Percentiles rank a stretch among this genome's conserved stretches.
Conservation (phyloP, 1,140 invertebrate genomes). For the Camponotus vicinus region DNA sequence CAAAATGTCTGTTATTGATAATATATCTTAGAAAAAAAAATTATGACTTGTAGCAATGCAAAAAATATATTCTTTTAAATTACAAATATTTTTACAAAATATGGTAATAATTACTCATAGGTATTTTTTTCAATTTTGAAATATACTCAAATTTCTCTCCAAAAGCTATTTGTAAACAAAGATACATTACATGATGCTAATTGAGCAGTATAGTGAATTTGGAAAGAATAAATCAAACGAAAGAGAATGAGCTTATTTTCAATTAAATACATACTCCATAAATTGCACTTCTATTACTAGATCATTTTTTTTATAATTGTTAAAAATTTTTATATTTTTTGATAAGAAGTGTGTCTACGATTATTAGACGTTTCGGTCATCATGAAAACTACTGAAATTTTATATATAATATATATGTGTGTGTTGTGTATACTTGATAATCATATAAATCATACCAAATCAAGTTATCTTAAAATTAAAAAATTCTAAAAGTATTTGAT, state of each 20-base stretch:
- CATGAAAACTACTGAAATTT: no score
- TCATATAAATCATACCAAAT: no score
- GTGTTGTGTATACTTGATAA: no score
- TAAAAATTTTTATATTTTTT: not conserved
- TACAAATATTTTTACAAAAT: not conserved
- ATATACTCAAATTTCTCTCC: not conserved
- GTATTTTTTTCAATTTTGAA: not conserved
- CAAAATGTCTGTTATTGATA: not conserved
- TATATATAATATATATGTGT: no score
- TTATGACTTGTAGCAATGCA: not conserved
- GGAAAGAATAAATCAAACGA: constrained; percentile 10
- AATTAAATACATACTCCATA: no score
- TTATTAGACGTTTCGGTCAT: no score
- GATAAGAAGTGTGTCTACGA: not conserved
- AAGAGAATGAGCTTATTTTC: not conserved
- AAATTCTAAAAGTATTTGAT: no score
- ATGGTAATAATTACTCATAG: not conserved
- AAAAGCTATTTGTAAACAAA: not conserved
- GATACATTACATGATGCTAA: not conserved
- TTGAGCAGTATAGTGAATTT: not conserved
- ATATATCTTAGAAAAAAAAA: not conserved
- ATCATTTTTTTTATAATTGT: not conserved
- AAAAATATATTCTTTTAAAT: not conserved
- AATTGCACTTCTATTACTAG: not conserved
- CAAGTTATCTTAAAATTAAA: no score